Evolutionary conservation across 2,888 invertebrate species (phyloP).

Genomic region (Platypus cylindrus): DNA sequence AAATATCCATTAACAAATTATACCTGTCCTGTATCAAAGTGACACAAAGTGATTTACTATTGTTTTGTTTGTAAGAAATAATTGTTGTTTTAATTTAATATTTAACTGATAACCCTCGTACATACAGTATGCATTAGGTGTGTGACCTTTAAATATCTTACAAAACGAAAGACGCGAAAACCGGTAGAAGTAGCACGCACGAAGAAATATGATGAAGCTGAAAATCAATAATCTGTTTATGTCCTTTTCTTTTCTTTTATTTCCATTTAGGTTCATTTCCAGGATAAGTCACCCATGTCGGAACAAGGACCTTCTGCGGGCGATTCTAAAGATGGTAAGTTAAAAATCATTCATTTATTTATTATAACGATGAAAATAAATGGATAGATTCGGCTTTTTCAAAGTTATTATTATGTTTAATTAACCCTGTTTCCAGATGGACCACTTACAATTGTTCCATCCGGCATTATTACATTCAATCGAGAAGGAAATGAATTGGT

Average conservation of each 20-base stretch:
- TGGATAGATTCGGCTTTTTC: neutral
- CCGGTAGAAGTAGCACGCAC: too few species aligned
- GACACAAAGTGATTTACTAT: too few species aligned
- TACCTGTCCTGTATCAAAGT: too few species aligned
- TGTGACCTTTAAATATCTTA: too few species aligned
- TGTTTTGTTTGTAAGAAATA: too few species aligned
- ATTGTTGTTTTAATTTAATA: too few species aligned
- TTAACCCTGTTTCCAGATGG: conserved; percentile 28
- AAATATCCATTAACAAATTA: too few species aligned
- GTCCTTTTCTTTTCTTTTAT: too few species aligned
- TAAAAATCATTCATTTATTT: conserved; percentile 1
- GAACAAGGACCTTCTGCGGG: conserved; percentile 29
- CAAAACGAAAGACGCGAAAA: conserved; percentile 13
- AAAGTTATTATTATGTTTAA: neutral
- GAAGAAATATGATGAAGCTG: too few species aligned
- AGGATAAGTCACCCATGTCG: conserved; percentile 43
- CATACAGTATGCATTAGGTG: too few species aligned
- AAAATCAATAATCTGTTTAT: conserved; percentile 8
- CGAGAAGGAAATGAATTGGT: conserved; percentile 53
- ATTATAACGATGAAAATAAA: too few species aligned
- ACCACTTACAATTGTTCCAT: conserved; percentile 50
- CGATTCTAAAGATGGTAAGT: conserved; percentile 25
- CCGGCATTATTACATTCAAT: conserved; percentile 57
- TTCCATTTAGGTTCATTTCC: conserved; percentile 50
- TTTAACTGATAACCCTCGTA: too few species aligned